phyloP scores from a whole-genome alignment of 1,140 invertebrate species.

The Geopemphigus sp. region DNA sequence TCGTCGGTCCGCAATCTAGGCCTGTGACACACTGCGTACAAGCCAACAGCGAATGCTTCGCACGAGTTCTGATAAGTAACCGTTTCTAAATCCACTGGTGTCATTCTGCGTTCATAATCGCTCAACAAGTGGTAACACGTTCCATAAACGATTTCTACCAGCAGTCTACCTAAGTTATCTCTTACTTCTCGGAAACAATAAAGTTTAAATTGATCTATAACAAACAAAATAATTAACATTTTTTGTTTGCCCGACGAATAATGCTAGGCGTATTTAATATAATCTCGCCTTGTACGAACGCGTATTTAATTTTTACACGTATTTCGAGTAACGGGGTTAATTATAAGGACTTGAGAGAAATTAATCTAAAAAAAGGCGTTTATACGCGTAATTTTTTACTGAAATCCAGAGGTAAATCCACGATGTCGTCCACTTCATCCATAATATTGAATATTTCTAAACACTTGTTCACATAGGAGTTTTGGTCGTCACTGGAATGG shows the following conservation, averaged over 20 bases:
- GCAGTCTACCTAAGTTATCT: constrained; percentile 55
- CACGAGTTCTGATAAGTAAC: constrained; percentile 58
- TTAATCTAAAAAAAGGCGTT: too few species aligned
- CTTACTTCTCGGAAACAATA: constrained; percentile 58
- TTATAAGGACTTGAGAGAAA: too few species aligned
- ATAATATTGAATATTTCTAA: constrained; percentile 56
- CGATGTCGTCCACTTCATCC: constrained; percentile 57
- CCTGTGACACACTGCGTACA: constrained; percentile 59
- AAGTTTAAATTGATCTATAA: constrained; percentile 52
- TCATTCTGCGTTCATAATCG: constrained; percentile 59
- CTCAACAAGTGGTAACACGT: constrained; percentile 58
- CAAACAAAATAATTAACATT: neutral
- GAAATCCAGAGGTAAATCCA: constrained; percentile 54
- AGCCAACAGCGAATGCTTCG: constrained; percentile 57
- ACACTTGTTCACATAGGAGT: constrained; percentile 55
- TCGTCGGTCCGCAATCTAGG: constrained; percentile 53
- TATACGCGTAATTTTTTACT: constrained; percentile 9
- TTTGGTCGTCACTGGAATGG: constrained; percentile 57
- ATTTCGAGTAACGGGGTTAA: too few species aligned
- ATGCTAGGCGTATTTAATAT: too few species aligned
- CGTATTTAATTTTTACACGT: too few species aligned
- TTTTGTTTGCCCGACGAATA: too few species aligned
- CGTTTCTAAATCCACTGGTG: constrained; percentile 58
- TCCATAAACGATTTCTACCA: constrained; percentile 58
- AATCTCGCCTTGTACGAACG: too few species aligned